A percentile compares a stretch with the other conserved stretches of the same genome.
These are phyloP conservation scores for Cryptotermes secundus DNA, from an alignment of 1,140 invertebrate species.

Conservation along the genomic window DNA sequence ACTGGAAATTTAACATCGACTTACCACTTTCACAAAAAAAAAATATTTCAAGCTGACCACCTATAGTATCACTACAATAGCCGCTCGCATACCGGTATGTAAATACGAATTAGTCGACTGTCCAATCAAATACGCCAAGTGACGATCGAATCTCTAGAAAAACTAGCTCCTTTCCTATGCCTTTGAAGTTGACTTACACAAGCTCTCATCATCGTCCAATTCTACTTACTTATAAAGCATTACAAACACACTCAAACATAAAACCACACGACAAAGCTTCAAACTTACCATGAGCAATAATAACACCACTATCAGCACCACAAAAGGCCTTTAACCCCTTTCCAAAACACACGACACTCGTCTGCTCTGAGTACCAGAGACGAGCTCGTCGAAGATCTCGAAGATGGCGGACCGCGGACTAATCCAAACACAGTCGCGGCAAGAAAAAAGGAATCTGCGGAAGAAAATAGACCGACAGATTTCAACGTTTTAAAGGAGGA, in stretches of 20 bases:
- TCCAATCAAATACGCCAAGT: background rate
- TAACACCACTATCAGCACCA: constrained; percentile 13
- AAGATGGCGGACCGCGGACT: background rate
- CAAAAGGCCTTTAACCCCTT: background rate
- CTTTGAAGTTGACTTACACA: background rate
- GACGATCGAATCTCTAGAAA: background rate
- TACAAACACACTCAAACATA: background rate
- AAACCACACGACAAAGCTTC: background rate
- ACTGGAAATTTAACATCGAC: background rate
- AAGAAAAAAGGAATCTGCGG: background rate
- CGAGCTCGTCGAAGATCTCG: background rate
- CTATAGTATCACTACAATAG: background rate
- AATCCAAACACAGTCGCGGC: background rate
- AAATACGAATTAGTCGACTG: background rate
- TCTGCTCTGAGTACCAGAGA: background rate
- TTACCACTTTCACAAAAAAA: background rate
- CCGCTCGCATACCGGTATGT: background rate
- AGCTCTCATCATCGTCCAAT: background rate
- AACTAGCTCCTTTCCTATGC: background rate
- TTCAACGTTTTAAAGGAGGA: background rate
- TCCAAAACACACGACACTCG: constrained; percentile 6
- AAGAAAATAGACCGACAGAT: constrained; percentile 9
- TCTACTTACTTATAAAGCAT: background rate
- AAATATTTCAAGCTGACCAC: background rate
- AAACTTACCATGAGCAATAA: constrained; percentile 10